phyloP scores from a whole-genome alignment of 2,113 vertebrate species.

The Scalopus aquaticus region DNA sequence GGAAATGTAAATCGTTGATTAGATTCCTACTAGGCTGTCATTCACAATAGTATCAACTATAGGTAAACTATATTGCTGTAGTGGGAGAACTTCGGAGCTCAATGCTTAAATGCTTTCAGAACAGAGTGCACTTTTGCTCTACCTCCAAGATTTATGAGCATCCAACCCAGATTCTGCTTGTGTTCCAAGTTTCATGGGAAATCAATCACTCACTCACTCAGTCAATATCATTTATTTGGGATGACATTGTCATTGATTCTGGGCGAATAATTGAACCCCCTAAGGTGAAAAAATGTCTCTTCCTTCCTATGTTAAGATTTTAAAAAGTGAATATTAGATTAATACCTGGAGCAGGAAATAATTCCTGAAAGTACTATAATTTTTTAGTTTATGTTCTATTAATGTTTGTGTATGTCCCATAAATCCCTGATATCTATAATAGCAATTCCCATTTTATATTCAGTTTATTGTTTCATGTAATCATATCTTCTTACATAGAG shows the following conservation, averaged over 20 bases:
- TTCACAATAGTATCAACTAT: slow-evolving; percentile 52
- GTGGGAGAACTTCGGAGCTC: not conserved
- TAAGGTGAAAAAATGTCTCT: not conserved
- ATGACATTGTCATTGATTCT: slow-evolving; percentile 5
- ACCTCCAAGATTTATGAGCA: slow-evolving; percentile 65
- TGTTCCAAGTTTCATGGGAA: not conserved
- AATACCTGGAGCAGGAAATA: not conserved
- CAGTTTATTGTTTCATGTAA: not conserved
- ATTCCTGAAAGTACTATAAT: not conserved
- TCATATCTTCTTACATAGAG: not conserved
- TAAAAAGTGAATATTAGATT: not conserved
- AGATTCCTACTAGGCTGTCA: slow-evolving; percentile 41
- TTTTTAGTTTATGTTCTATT: not conserved
- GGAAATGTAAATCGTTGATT: slow-evolving; percentile 64
- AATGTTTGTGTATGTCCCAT: not conserved
- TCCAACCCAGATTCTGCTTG: slow-evolving; percentile 32
- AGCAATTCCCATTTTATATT: not conserved
- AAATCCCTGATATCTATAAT: not conserved
- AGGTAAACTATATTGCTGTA: not conserved
- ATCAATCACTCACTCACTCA: not conserved
- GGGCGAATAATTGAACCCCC: not conserved
- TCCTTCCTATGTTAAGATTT: not conserved
- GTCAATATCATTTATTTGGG: not conserved
- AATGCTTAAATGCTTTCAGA: slow-evolving; percentile 35
- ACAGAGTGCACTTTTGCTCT: not conserved